Evolutionary conservation across 2,797 vertebrate species (phyloP).

Genomic region (Lophotriccus pileatus): DNA sequence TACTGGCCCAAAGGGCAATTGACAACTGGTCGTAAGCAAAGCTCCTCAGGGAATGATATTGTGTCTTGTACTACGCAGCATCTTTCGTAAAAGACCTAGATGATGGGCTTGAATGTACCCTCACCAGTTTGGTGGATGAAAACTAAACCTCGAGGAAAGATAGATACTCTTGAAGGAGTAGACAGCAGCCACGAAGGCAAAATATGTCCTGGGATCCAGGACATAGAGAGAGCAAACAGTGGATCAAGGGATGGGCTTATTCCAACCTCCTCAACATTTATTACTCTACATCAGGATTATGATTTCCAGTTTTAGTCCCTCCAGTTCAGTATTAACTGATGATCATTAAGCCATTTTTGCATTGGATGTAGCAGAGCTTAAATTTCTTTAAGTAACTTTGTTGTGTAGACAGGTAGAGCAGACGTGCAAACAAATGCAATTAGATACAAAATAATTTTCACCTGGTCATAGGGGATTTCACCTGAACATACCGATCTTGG

Average conservation of each 20-base stretch:
- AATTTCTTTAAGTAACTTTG: neutral
- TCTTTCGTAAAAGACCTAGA: neutral
- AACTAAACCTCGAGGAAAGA: neutral
- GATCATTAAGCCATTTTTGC: neutral
- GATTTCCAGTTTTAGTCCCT: neutral
- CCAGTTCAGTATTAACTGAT: neutral
- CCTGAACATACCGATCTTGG: neutral
- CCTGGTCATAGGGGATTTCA: neutral
- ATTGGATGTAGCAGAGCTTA: neutral
- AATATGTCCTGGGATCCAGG: neutral
- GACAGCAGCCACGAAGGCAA: neutral
- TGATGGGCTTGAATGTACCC: neutral
- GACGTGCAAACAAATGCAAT: fast-evolving
- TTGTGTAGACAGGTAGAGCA: neutral
- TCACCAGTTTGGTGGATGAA: neutral
- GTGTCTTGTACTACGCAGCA: neutral
- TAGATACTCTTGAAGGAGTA: neutral
- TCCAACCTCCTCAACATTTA: neutral
- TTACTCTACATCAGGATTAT: neutral
- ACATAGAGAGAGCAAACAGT: neutral
- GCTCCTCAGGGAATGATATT: neutral
- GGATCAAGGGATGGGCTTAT: neutral
- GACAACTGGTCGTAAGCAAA: neutral
- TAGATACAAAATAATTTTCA: neutral
- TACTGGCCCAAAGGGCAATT: neutral